Evolutionary conservation across 2,888 invertebrate species (phyloP).

Genomic region (Tholera decimalis): DNA sequence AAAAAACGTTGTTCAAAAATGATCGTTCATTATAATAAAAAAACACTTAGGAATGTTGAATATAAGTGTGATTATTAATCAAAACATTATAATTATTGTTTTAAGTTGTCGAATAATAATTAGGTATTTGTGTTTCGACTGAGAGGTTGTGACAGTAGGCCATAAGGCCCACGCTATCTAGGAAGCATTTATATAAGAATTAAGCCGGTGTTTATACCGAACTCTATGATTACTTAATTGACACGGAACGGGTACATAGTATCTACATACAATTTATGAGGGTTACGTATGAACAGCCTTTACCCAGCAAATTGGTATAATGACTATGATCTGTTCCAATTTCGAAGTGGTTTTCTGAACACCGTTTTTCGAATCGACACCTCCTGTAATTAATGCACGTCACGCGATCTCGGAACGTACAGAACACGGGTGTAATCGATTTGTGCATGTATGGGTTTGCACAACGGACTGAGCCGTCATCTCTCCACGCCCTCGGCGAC

Average conservation of each 20-base stretch:
- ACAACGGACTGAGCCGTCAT: slow-evolving; percentile 78
- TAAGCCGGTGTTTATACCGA: slow-evolving; percentile 35
- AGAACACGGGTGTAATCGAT: slow-evolving; percentile 87
- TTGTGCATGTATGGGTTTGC: slow-evolving; percentile 83
- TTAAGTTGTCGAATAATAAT: slow-evolving; percentile 52
- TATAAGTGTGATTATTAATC: slow-evolving; percentile 55
- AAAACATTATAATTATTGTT: slow-evolving; percentile 58
- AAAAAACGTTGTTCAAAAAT: too few relatives aligned
- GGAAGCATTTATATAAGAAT: slow-evolving; percentile 50
- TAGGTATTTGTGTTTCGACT: slow-evolving; percentile 34
- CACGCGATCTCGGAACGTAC: slow-evolving; percentile 84
- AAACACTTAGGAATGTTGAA: slow-evolving; percentile 58
- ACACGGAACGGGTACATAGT: slow-evolving; percentile 27
- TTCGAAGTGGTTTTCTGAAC: slow-evolving; percentile 80
- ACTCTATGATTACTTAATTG: slow-evolving; percentile 64
- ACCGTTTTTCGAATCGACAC: slow-evolving; percentile 89
- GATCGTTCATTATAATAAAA: slow-evolving; percentile 57
- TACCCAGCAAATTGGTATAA: slow-evolving; percentile 80
- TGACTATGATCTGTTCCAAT: slow-evolving; percentile 85
- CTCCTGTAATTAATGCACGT: slow-evolving; percentile 87
- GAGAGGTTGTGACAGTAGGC: slow-evolving; percentile 36
- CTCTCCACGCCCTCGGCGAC: slow-evolving; percentile 81
- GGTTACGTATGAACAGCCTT: slow-evolving; percentile 65
- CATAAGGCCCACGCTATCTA: slow-evolving; percentile 30
- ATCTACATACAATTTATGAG: slow-evolving; percentile 57